A percentile compares a stretch with the other conserved stretches of the same genome.
phyloP scores from a whole-genome alignment of 2,113 vertebrate genomes.

The Psittacula cyanocephala region DNA sequence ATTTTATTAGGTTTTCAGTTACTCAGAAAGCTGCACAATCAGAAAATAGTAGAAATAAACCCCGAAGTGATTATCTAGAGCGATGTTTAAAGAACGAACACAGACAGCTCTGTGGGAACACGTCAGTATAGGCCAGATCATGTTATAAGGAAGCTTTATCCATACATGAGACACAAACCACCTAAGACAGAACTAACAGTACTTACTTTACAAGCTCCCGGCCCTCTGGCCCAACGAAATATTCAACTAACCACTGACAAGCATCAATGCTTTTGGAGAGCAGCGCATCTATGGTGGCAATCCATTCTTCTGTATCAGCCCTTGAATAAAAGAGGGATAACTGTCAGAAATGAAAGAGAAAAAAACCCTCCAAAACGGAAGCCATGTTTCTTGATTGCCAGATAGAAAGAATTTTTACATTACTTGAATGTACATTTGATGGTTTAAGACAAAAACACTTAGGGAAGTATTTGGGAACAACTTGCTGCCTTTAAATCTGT shows the following conservation, averaged over 20 bases:
- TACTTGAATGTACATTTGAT: background rate
- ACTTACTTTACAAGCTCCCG: slow-evolving; percentile 93
- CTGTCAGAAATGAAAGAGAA: background rate
- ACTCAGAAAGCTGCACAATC: background rate
- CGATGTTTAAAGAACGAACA: background rate
- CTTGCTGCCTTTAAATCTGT: background rate
- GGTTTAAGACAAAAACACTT: background rate
- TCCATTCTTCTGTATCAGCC: slow-evolving; percentile 98
- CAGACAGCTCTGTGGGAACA: background rate
- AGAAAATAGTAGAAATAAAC: background rate
- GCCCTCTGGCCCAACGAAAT: slow-evolving; percentile 90
- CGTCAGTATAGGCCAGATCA: background rate
- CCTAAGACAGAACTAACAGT: background rate
- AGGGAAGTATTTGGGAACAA: background rate
- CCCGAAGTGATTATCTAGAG: background rate
- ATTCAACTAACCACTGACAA: slow-evolving; percentile 96
- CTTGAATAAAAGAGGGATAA: slow-evolving; percentile 68
- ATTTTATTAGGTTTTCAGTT: background rate
- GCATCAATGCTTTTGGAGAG: slow-evolving; percentile 94
- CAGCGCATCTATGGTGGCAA: slow-evolving; percentile 93
- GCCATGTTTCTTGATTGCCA: background rate
- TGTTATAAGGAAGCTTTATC: background rate
- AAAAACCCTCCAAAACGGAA: background rate
- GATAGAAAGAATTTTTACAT: background rate
- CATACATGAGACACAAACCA: background rate